Evolutionary conservation across 2,888 invertebrate genomes (phyloP), one percentile per base, ranked within the genome.

Genomic region (Fissipunctia ypsillon): DNA sequence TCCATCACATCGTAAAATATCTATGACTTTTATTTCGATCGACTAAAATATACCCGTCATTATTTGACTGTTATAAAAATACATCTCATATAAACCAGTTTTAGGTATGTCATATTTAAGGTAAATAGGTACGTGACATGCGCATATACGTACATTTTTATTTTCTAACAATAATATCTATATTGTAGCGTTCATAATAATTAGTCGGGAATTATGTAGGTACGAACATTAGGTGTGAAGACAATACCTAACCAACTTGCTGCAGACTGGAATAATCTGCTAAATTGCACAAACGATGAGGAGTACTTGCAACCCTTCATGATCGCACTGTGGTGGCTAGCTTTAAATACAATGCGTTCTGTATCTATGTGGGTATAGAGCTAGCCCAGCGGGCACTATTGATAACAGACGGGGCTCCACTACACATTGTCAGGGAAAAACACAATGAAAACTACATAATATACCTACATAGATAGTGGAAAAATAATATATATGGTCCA

Each of bases 361-460:
- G 41, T 75, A 54, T 69, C 16, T 69, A 64, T 35, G 16, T 69
- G 35, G 22, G 14, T 50, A 48, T n/a, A 56, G 19, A 57, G 48
- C 57, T 56, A 66, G 71, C 65, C 70, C 76, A 66, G 66, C 70
- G 83, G 83, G 81, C 65, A 66, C 81, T 79, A 81, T 83, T 83
- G 81, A 76, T 76, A 81, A 56, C 79, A 69, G 61, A 75, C 75
- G 66, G 43, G 65, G 65, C 69, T 76, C 71, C 59, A 61, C 78
- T 35, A 74, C 59, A 60, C 71, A 81, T 83, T 82, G 73, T 81
- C 68, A 81, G 73, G 65, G 61, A 69, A 72, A 78, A 81, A 59
- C 43, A 76, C 76, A 81, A 79, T 67, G 63, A 71, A 71, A 71
- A 76, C 70, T 50, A 56, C 70, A 63, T 64, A 57, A 57, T 54